These are phyloP conservation scores for Melipona quadrifasciata DNA, from an alignment of 1,140 invertebrate genomes.

Conservation along the genomic window DNA sequence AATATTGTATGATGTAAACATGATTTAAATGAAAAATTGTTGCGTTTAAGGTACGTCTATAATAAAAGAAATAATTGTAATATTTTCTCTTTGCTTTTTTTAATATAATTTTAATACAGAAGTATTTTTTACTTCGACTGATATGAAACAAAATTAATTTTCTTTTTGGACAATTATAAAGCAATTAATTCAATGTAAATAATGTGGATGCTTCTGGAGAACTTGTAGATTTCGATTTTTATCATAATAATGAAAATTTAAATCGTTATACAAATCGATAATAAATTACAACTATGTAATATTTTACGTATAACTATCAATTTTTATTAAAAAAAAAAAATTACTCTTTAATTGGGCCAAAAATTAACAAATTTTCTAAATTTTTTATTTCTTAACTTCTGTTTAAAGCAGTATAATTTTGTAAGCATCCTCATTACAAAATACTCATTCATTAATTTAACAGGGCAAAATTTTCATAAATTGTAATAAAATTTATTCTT, in stretches of 20 bases:
- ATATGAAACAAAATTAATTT: constrained; percentile 4
- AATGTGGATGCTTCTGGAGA: constrained; percentile 37
- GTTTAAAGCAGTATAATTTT: neutral
- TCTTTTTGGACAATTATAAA: constrained; percentile 16
- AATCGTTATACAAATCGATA: neutral
- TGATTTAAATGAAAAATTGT: constrained; percentile 64
- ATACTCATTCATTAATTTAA: constrained; percentile 24
- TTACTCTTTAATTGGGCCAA: neutral
- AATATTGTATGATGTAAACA: constrained; percentile 44
- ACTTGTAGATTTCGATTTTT: neutral
- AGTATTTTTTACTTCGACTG: constrained; percentile 15
- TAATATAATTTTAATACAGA: constrained; percentile 31
- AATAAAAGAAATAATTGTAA: constrained; percentile 62
- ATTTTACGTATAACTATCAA: neutral
- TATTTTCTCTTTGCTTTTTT: constrained; percentile 41
- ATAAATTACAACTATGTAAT: neutral
- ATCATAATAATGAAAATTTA: neutral
- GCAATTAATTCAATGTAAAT: constrained; percentile 34
- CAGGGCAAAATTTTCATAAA: constrained; percentile 29
- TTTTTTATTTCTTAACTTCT: neutral
- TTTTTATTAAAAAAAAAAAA: neutral
- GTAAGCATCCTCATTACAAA: constrained; percentile 41
- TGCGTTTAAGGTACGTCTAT: constrained; percentile 58
- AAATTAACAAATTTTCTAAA: neutral
- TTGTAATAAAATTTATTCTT: constrained; percentile 53